A percentile compares a stretch with the other conserved stretches of the same genome.
Conservation (phyloP, 2,797 vertebrate genomes). For the Arnoldichthys spilopterus region DNA sequence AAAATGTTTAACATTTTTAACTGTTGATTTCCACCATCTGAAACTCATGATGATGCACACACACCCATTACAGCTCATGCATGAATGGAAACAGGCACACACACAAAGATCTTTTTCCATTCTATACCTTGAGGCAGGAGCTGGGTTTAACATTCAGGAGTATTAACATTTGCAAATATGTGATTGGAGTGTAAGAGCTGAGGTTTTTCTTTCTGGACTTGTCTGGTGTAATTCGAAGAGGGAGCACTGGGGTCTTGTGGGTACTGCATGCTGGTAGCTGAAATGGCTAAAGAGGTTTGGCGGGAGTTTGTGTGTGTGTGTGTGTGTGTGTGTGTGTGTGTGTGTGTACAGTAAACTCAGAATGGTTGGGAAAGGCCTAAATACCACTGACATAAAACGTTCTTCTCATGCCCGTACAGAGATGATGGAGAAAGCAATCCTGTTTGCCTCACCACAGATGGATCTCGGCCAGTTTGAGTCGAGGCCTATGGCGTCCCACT, state of each 20-base stretch:
- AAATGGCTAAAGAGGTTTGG: conserved; percentile 42
- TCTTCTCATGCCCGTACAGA: conserved; percentile 30
- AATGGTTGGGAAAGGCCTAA: conserved; percentile 50
- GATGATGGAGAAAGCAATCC: conserved; percentile 51
- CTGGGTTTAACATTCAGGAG: conserved; percentile 27
- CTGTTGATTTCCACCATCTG: neutral
- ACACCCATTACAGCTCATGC: conserved; percentile 1
- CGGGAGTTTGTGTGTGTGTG: neutral
- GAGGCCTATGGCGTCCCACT: conserved; percentile 45
- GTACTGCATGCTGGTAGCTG: conserved; percentile 52
- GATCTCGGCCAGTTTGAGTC: conserved; percentile 43
- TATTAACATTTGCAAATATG: conserved; percentile 29
- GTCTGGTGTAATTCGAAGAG: conserved; percentile 13
- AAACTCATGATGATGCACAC: conserved; percentile 10
- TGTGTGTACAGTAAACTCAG: conserved; percentile 24
- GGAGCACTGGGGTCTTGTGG: conserved; percentile 51
- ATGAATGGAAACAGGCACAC: neutral
- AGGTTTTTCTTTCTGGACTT: conserved; percentile 24
- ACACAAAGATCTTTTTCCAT: neutral
- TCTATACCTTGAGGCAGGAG: neutral
- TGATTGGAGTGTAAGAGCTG: neutral
- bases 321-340: neutral
- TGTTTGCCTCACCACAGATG: conserved; percentile 51
- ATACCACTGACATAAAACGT: conserved; percentile 47
- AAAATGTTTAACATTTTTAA: conserved; percentile 2